Evolutionary conservation across 2,888 invertebrate species (phyloP), one percentile per base, ranked within the genome.

Genomic region (Halictus quadricinctus): DNA sequence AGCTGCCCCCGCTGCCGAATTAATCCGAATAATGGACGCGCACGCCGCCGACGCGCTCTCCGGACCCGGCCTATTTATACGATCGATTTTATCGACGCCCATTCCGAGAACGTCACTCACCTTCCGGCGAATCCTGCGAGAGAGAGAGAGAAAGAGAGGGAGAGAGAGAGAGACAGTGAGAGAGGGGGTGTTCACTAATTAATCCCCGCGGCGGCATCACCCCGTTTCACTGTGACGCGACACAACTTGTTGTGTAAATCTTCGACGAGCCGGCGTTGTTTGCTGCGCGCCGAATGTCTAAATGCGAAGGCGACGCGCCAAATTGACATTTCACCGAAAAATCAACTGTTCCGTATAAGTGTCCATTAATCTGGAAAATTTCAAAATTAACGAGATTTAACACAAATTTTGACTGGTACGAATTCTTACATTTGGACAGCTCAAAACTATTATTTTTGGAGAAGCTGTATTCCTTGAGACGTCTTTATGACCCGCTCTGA

Each of bases 11-110:
- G 43, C 36, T 54, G 48, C 46, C 70, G 66, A 79, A 82, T 82
- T 84, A 87, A 87, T 87, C 77, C 64, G 43, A 69, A 81, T 87
- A 87, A 87, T 77, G 87, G 77, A 81, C 54, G 70, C 58, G 36
- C 54, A 54, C 21, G 2, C 43, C 43, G 43, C 43, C 43, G 43
- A 43, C 3, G 21, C 50, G 43, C 36, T n/a, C 69, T 21, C 3
- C 75, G 54, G 25, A 29, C 15, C 60, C 21, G 2, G 64, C 12
- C 72, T 48, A 43, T 25, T 25, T 72, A 58, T 29, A 78, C 70
- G 70, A 50, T 50, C 41, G 75, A 66, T 75, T 66, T 43, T 66
- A 41, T 41, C 69, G 54, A 54, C 54, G 50, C 41, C 50, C 15
- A n/a, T 69, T 70, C 43, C 46, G 76, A 10, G 46, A 76, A 64